phyloP scores from a whole-genome alignment of 92 coral and sea anemone species.

The Desmophyllum pertusum region DNA sequence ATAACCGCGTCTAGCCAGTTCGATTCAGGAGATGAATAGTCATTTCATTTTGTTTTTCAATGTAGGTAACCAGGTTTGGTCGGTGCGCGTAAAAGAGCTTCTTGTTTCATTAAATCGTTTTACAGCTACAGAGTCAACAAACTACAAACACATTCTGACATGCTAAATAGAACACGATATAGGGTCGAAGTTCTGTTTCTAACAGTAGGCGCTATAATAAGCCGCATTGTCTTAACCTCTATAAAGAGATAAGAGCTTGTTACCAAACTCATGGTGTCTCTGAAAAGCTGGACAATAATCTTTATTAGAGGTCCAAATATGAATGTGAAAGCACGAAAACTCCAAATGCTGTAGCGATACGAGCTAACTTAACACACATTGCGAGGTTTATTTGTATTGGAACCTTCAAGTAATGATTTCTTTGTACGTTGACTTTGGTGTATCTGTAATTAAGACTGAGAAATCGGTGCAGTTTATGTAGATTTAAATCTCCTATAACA shows the following conservation, averaged over 20 bases:
- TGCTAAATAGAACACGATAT: constrained; percentile 12
- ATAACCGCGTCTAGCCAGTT: not conserved
- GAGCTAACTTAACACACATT: not conserved
- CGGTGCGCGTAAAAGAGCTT: not conserved
- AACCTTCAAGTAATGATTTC: not conserved
- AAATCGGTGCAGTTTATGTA: not conserved
- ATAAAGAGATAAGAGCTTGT: not conserved
- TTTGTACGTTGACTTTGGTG: not conserved
- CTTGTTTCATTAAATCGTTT: constrained; percentile 21
- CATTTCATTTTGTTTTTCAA: not conserved
- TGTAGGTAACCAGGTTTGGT: not conserved
- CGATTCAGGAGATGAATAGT: no score
- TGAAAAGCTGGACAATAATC: constrained; percentile 10
- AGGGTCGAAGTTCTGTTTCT: constrained; percentile 12
- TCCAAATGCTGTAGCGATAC: not conserved
- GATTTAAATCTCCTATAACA: no score
- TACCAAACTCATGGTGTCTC: not conserved
- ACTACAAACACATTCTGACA: constrained; percentile 25
- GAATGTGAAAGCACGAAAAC: not conserved
- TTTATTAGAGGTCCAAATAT: not conserved
- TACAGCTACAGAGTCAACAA: constrained; percentile 46
- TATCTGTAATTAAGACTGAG: not conserved
- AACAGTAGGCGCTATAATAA: constrained; percentile 19
- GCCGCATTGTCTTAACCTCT: constrained; percentile 4
- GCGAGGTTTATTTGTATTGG: not conserved